Evolutionary conservation across 2,888 invertebrate species (phyloP).

Genomic region (Dasypogon diadema): DNA sequence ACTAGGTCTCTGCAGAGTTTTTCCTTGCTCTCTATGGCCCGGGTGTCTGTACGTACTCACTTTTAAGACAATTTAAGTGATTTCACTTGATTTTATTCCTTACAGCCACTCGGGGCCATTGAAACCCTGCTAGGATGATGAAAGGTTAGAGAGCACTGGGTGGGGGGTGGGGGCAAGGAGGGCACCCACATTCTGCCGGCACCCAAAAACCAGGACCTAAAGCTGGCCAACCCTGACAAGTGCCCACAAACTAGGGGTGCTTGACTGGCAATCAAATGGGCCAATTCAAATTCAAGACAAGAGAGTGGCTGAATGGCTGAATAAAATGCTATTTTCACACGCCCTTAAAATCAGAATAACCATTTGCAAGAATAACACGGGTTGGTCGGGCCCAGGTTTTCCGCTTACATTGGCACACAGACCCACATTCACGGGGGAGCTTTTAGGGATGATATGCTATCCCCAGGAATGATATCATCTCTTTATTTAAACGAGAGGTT

Average conservation of each 20-base stretch:
- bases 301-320: constrained; percentile 27
- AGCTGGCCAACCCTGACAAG: background rate
- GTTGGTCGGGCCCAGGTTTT: background rate
- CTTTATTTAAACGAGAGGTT: constrained; percentile 48
- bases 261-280: constrained; percentile 34
- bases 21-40: background rate
- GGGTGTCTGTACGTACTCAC: constrained; percentile 25
- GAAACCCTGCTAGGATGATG: constrained; percentile 30
- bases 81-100: constrained; percentile 50
- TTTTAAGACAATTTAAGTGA: constrained; percentile 52
- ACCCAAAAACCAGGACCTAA: background rate
- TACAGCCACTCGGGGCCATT: constrained; percentile 9
- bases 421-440: constrained; percentile 39
- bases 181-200: background rate
- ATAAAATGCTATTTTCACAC: constrained; percentile 43
- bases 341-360: constrained; percentile 49
- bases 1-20: constrained; percentile 10
- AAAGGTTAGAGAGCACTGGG: constrained; percentile 24
- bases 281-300: constrained; percentile 47
- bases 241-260: constrained; percentile 2
- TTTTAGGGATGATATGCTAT: constrained; percentile 43
- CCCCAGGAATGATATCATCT: constrained; percentile 48
- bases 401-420: constrained; percentile 13
- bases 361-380: constrained; percentile 40
- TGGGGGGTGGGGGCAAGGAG: too few species aligned